Percentiles rank a stretch among this genome's conserved stretches.
These are phyloP conservation scores for Paralichthys olivaceus DNA, from an alignment of 2,113 vertebrate species.

Conservation along the genomic window DNA sequence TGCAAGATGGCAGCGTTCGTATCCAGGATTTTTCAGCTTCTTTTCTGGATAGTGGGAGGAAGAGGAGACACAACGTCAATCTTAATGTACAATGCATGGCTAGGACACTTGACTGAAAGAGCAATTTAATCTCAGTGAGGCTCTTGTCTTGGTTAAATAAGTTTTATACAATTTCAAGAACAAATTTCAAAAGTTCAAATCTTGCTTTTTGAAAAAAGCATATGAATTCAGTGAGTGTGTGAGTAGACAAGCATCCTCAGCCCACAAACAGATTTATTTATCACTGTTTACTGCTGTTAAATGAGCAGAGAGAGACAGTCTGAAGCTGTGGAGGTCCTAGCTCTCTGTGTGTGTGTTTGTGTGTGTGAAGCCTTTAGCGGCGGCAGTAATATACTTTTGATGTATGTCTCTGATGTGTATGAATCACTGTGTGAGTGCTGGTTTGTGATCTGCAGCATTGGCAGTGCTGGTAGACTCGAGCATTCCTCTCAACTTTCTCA, in stretches of 20 bases:
- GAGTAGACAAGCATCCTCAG: not conserved
- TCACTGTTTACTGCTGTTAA: conserved; percentile 27
- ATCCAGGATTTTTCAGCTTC: too few relatives aligned
- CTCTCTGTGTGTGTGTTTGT: not conserved
- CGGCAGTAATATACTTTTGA: conserved; percentile 34
- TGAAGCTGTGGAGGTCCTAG: conserved; percentile 20
- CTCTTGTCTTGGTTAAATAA: too few relatives aligned
- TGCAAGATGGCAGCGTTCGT: too few relatives aligned
- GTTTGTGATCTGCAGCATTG: conserved; percentile 35
- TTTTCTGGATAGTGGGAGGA: too few relatives aligned
- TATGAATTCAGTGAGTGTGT: too few relatives aligned
- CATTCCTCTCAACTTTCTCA: conserved; percentile 66
- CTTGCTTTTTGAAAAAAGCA: too few relatives aligned
- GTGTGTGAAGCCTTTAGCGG: conserved; percentile 32
- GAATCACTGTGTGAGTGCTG: conserved; percentile 42
- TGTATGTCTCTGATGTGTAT: conserved; percentile 34
- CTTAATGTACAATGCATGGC: too few relatives aligned
- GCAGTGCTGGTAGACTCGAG: conserved; percentile 33
- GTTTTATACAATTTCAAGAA: too few relatives aligned
- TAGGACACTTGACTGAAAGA: too few relatives aligned
- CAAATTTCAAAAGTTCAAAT: too few relatives aligned
- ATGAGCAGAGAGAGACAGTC: conserved; percentile 24
- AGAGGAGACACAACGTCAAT: too few relatives aligned
- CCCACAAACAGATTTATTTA: conserved; percentile 4
- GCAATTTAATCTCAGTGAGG: too few relatives aligned